A percentile compares a stretch with the other conserved stretches of the same genome.
These are phyloP conservation scores for Archaeoteleia sp. DNA, from an alignment of 2,888 invertebrate species.

Conservation along the genomic window DNA sequence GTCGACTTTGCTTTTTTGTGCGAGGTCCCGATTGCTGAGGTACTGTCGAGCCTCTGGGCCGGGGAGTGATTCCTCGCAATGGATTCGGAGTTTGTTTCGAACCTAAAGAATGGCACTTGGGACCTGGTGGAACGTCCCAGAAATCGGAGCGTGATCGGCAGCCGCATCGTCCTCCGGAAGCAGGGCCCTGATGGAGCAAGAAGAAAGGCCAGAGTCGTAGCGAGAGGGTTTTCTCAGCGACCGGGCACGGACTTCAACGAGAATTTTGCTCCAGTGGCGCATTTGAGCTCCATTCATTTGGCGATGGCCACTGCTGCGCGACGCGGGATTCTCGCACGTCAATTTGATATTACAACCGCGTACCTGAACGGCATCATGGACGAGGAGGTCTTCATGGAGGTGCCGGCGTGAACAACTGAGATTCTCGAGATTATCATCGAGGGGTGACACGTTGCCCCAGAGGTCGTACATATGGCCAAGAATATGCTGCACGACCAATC, in stretches of 20 bases:
- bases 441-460: no score
- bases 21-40: slow-evolving; percentile 10
- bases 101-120: slow-evolving; percentile 10
- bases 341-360: neutral
- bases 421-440: no score
- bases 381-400: no score
- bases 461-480: no score
- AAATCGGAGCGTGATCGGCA: slow-evolving; percentile 2
- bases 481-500: no score
- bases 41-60: neutral
- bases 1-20: no score
- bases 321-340: neutral
- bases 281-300: slow-evolving; percentile 2
- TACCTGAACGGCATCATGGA: no score
- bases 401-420: no score
- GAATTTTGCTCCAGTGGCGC: slow-evolving; percentile 16
- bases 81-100: slow-evolving; percentile 7
- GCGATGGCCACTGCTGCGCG: neutral
- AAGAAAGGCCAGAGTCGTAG: slow-evolving; percentile 5
- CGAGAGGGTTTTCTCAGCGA: slow-evolving; percentile 10
- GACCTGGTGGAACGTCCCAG: slow-evolving; percentile 5
- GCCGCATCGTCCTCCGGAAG: slow-evolving; percentile 8
- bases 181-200: no score
- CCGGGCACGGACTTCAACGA: slow-evolving; percentile 13
- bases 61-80: slow-evolving; percentile 13